A percentile compares a stretch with the other conserved stretches of the same genome.
Evolutionary conservation across 1,140 invertebrate genomes (phyloP).

Genomic region (Euwallacea fornicatus): DNA sequence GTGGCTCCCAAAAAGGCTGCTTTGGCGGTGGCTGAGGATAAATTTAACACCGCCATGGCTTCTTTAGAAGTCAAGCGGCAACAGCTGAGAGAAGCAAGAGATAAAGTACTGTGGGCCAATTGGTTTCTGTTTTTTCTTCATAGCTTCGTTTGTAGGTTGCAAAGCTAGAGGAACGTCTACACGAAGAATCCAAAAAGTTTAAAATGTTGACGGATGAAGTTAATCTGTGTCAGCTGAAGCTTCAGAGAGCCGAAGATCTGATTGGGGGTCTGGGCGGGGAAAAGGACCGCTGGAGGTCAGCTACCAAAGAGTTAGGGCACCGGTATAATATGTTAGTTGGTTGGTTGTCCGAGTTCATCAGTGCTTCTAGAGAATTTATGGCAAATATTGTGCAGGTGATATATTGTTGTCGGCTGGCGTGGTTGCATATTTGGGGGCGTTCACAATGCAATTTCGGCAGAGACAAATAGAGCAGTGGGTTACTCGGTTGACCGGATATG

Average conservation of each 20-base stretch:
- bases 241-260: conserved; percentile 90
- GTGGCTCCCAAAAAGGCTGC: conserved; percentile 83
- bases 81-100: conserved; percentile 72
- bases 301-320: conserved; percentile 73
- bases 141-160: conserved; percentile 54
- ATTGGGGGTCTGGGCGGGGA: conserved; percentile 85
- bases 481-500: conserved; percentile 62
- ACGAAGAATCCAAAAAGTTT: conserved; percentile 58
- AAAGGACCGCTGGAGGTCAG: conserved; percentile 78
- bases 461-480: conserved; percentile 76
- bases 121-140: not conserved
- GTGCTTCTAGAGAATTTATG: not conserved
- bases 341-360: conserved; percentile 12
- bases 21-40: conserved; percentile 73
- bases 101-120: conserved; percentile 33
- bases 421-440: conserved; percentile 89
- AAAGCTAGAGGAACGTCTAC: conserved; percentile 69
- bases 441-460: conserved; percentile 76
- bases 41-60: conserved; percentile 61
- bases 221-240: conserved; percentile 82
- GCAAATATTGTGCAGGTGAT: conserved; percentile 62
- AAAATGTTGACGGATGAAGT: conserved; percentile 79
- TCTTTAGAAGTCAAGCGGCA: conserved; percentile 75
- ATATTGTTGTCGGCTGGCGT: conserved; percentile 85
- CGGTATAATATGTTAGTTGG: conserved; percentile 61